Evolutionary conservation across 2,797 vertebrate genomes (phyloP).

Genomic region (Manis javanica): DNA sequence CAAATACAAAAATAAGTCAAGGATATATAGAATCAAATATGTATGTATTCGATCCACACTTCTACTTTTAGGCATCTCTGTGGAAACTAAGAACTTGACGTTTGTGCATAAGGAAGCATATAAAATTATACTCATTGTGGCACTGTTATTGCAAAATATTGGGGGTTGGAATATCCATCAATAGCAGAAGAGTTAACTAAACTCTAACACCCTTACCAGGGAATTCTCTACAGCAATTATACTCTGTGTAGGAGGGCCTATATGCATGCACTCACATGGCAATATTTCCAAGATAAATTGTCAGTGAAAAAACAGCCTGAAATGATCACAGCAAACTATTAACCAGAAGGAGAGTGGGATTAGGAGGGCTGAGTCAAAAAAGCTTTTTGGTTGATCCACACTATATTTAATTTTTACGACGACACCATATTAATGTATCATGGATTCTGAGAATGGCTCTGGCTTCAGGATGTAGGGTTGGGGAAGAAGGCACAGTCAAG

Average conservation of each 20-base stretch:
- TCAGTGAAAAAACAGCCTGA: not conserved
- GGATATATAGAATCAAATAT: not conserved
- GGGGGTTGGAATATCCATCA: not conserved
- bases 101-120: not conserved
- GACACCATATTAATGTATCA: not conserved
- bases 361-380: not conserved
- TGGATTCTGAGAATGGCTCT: not conserved
- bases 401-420: slow-evolving; percentile 30
- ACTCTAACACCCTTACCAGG: too few relatives aligned
- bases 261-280: not conserved
- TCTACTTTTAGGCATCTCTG: not conserved
- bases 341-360: not conserved
- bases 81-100: not conserved
- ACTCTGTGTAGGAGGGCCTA: not conserved
- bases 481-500: not conserved
- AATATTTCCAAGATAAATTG: slow-evolving; percentile 13
- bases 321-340: not conserved
- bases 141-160: slow-evolving; percentile 8
- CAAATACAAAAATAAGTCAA: not conserved
- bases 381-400: not conserved
- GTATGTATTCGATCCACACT: not conserved
- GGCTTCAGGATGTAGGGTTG: not conserved
- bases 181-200: not conserved
- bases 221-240: not conserved
- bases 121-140: not conserved